phyloP scores from a whole-genome alignment of 2,888 invertebrate genomes.

The Cactoblastis cactorum region DNA sequence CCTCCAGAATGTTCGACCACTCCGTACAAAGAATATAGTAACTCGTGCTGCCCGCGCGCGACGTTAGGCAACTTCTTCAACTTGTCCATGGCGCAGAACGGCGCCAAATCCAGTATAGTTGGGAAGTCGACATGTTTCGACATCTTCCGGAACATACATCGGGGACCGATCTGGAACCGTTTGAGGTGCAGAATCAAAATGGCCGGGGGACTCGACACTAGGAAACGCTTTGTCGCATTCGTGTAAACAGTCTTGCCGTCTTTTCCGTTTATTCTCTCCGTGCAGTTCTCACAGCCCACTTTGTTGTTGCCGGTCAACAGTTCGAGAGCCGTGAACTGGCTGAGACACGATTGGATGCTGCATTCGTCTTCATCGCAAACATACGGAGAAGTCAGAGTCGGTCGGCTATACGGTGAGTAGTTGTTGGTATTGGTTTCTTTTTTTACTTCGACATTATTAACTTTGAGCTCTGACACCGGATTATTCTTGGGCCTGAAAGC shows the following conservation, averaged over 20 bases:
- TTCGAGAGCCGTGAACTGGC: constrained; percentile 95
- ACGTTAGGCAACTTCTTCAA: constrained; percentile 81
- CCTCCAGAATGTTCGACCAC: constrained; percentile 97
- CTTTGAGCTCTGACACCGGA: constrained; percentile 3
- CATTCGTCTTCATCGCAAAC: constrained; percentile 88
- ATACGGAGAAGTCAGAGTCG: constrained; percentile 82
- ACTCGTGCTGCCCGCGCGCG: constrained; percentile 80
- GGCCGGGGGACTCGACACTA: constrained; percentile 94
- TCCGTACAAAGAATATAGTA: constrained; percentile 94
- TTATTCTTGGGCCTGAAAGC: not conserved
- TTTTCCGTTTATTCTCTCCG: constrained; percentile 83
- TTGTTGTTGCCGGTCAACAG: constrained; percentile 94
- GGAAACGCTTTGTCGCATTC: constrained; percentile 89
- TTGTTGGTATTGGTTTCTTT: constrained; percentile 33
- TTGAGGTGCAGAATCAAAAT: constrained; percentile 97
- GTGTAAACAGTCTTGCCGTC: constrained; percentile 88
- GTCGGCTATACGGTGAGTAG: constrained; percentile 45
- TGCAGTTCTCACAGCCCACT: constrained; percentile 95
- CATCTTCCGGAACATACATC: constrained; percentile 89
- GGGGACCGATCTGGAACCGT: constrained; percentile 91
- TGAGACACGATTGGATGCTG: constrained; percentile 92
- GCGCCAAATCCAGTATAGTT: constrained; percentile 90
- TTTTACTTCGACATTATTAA: constrained; percentile 50
- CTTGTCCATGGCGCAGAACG: constrained; percentile 89
- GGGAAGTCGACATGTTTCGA: constrained; percentile 93